Base-by-base conservation (phyloP, 2,797 vertebrate species). In the Liasis olivaceus region DNA sequence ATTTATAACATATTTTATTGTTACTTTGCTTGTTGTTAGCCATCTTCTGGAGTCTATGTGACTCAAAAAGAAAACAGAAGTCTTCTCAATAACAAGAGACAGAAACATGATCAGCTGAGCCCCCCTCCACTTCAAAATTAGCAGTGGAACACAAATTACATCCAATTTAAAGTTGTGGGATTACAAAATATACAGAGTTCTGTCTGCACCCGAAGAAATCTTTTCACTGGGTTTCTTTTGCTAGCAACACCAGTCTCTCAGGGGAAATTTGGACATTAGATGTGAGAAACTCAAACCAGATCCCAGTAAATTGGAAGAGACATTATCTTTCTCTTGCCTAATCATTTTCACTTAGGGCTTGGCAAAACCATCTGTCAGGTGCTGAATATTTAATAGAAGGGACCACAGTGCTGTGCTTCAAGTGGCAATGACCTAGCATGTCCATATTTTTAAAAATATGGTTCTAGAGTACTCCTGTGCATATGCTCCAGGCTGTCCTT, bases 261-360 rank as follows among this genome's bases (percentile, higher is more conserved):
- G 59, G 85, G 85, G 89, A 88, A 88, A 88, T 81, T 81, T 86
- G 87, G 90, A 85, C 22, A 81, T 85, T 85, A 60, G 59, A 66
- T 59, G 94, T 93, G 81, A 31, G 87, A 91, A 92, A 47, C 72
- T 88, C 54, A 95, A 94, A 87, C 5, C 26, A 90, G 69, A 26
- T 58, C 69, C 94, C n/a, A 91, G 59, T 93, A 84, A 95, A 90
- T 85, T 47, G 0, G 17, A 85, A 66, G 94, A 93, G 3, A 1
- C 0, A 4, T 63, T 84, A 7, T 8, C 24, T 51, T 20, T 22
- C 42, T 36, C 85, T 91, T 69, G 51, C 81, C 94, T 92, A 95
- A 96, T 93, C 91, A 93, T 86, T 94, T 93, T 89, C 42, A 88
- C 92, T 96, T 94, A 94, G 94, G 42, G 94, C 31, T 56, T 59